Evolutionary conservation across 2,797 vertebrate genomes (phyloP), one percentile per base, ranked within the genome.

Genomic region (Dendrocincla tyrannina): DNA sequence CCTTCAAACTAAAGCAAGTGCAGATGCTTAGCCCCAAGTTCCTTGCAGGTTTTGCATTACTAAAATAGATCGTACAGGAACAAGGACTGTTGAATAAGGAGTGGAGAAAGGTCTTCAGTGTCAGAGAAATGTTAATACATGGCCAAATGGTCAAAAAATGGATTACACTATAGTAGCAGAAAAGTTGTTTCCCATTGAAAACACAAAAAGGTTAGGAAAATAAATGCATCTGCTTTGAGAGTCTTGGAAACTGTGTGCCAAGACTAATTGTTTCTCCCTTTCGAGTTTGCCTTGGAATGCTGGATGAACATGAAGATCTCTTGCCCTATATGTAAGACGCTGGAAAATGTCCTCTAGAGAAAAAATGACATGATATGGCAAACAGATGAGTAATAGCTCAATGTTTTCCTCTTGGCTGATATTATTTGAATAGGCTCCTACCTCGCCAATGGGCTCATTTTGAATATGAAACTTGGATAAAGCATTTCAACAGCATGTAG

Each of bases 91-190:
- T 96, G 89, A 97, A 95, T 91, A 85, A 76, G 64, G 89, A 97
- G 68, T 92, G 56, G 35, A 69, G 55, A 97, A 96, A 95, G 94
- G 72, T 88, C 84, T 83, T 95, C 33, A 39, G n/a, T 93, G 89
- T 95, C 86, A 97, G 63, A 90, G 73, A 94, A 97, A 94, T 91
- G 73, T 86, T 97, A 96, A 96, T 91, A 94, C 83, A 88, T 80
- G 87, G 32, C 37, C 78, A 97, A 97, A 95, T 89, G 79, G 66
- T 97, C 66, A 97, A 96, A 95, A 95, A 93, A 52, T 91, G 39
- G 63, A 82, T 91, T 95, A 60, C 53, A 94, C 94, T 97, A 95
- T 5, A 91, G 68, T 58, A 88, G 50, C 56, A 82, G 55, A 66
- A 93, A 94, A 53, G 24, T 75, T 80, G 37, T 59, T 93, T 91